These are phyloP conservation scores for Pachliopta kotzebuea DNA, from an alignment of 2,888 invertebrate genomes.

Conservation along the genomic window DNA sequence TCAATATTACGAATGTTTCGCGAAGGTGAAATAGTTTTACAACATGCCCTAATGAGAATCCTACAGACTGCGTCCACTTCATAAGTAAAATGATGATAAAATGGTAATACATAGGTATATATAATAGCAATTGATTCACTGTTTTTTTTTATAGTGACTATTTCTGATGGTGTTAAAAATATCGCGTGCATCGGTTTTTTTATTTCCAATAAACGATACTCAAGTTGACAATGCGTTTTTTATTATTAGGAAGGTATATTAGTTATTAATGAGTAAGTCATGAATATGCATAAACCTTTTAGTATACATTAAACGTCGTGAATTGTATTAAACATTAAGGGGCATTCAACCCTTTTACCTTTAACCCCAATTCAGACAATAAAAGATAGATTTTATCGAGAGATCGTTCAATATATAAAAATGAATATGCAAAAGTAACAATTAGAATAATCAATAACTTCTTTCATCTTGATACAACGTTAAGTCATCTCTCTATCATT, in stretches of 20 bases:
- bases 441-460: conserved; percentile 66
- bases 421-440: conserved; percentile 77
- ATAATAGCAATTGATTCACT: no score
- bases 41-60: conserved; percentile 26
- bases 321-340: conserved; percentile 15
- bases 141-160: no score
- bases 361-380: conserved; percentile 34
- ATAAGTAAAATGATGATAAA: no score
- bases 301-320: conserved; percentile 28
- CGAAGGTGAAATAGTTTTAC: conserved; percentile 11
- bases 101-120: no score
- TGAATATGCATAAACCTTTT: conserved; percentile 65
- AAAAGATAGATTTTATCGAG: conserved; percentile 37
- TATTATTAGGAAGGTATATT: conserved; percentile 1
- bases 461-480: conserved; percentile 52
- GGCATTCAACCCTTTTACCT: conserved; percentile 34
- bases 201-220: background rate
- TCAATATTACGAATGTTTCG: conserved; percentile 40
- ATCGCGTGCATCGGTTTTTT: background rate
- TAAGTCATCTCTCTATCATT: conserved; percentile 56
- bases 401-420: conserved; percentile 30
- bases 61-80: no score
- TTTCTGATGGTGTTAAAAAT: no score
- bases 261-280: conserved; percentile 54
- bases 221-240: background rate